Base-by-base conservation (phyloP, 2,888 invertebrate genomes). In the Tenthredo livida region DNA sequence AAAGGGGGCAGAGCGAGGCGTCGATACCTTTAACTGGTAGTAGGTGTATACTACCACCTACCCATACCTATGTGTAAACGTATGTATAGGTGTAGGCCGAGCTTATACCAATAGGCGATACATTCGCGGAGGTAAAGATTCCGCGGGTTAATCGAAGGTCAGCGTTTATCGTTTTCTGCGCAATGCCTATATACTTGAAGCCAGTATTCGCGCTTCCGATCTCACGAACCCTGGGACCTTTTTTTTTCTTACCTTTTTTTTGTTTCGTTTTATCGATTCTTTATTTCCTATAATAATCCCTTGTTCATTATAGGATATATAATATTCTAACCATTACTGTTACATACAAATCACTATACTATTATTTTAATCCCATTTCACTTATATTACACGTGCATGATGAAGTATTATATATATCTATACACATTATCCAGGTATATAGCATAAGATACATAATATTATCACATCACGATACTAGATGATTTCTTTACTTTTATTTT, bases 101-200 rank as follows among this genome's bases (percentile, higher is more conserved):
- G 54, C 54, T n/a, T 54, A 54, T 54, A 54, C 54, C 54, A 54
- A 54, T 54, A 54, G 54, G 54, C 54, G 54, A 54, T 54, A 54
- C 54, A 54, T 54, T 54, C 54, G 54, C 54, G 54, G 54, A 47
- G 54, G 54, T 54, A 75, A 47, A 75, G 21, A 75, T 75, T 75
- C 75, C 47, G 29, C 25, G 75, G 75, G 75, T 75, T 75, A 75
- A 75, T 47, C 75, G 75, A 47, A 47, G 75, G 75, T 75, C 75
- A 75, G 29, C 75, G 47, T 75, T 47, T 75, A 75, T 75, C 75
- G 47, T 43, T 75, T 75, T 75, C 75, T 25, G 75, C 47, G 75
- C 47, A 61, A 61, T 47, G 43, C 75, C 47, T n/a, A 40, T 47
- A 70, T 37, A 37, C n/a, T 33, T 70, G 21, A 17, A 10, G 9